Conservation (phyloP, 2,888 invertebrate genomes). For the Melieria crassipennis region DNA sequence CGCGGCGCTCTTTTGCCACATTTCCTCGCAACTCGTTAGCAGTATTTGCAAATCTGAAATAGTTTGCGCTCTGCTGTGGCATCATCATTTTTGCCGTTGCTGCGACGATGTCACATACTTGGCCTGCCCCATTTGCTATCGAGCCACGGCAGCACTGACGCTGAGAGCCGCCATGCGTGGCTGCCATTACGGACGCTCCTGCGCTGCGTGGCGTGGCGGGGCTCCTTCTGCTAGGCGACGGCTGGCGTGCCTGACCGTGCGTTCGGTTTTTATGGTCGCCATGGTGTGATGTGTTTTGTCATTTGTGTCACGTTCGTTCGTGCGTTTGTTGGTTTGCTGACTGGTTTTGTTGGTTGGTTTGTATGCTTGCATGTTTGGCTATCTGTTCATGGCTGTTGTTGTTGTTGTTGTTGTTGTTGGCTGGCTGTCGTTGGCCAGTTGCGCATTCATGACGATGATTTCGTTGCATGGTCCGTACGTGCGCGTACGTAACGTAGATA, state of each 20-base stretch:
- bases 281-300: conserved; percentile 50
- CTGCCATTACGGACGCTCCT: too few relatives aligned
- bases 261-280: conserved; percentile 19
- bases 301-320: conserved; percentile 61
- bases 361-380: conserved; percentile 19
- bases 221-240: too few relatives aligned
- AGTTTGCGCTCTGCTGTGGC: conserved; percentile 13
- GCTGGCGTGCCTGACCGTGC: too few relatives aligned
- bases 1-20: too few relatives aligned
- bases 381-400: conserved; percentile 3
- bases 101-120: conserved; percentile 13
- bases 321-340: conserved; percentile 51
- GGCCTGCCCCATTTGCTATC: conserved; percentile 10
- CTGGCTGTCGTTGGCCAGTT: conserved; percentile 23
- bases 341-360: conserved; percentile 1
- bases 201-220: too few relatives aligned
- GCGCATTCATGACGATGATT: conserved; percentile 29
- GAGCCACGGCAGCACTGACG: too few relatives aligned
- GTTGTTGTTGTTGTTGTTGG: background rate
- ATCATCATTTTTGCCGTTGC: background rate
- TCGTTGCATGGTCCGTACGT: conserved; percentile 16
- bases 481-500: background rate
- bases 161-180: too few relatives aligned
- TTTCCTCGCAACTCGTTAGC: conserved; percentile 17
- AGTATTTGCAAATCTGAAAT: conserved; percentile 21